These are phyloP conservation scores for Talpa occidentalis DNA, from an alignment of 2,113 vertebrate genomes.

Conservation along the genomic window DNA sequence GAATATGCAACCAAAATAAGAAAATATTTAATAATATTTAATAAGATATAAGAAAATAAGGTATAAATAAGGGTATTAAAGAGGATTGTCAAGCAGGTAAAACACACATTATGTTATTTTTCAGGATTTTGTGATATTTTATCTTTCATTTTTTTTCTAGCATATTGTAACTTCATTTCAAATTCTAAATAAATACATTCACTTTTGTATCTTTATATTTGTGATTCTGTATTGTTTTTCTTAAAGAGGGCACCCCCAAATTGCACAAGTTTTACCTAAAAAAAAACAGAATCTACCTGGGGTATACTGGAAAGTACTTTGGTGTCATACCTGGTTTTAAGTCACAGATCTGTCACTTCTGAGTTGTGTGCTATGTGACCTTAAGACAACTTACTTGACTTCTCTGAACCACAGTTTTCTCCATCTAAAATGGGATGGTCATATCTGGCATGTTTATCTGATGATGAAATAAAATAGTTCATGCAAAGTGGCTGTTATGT, in stretches of 20 bases:
- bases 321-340: neutral
- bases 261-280: neutral
- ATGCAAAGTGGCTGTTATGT: neutral
- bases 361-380: neutral
- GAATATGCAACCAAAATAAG: neutral
- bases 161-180: conserved; percentile 31
- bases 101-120: neutral
- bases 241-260: neutral
- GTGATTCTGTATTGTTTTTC: neutral
- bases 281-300: neutral
- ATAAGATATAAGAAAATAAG: neutral
- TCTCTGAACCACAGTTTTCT: neutral
- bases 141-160: neutral
- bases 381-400: neutral
- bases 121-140: neutral
- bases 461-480: neutral
- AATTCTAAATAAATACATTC: conserved; percentile 18
- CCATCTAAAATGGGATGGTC: neutral
- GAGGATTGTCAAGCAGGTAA: neutral
- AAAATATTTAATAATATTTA: neutral
- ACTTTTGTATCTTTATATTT: neutral
- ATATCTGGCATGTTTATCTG: neutral
- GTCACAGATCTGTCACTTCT: neutral
- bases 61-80: neutral
- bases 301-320: neutral